Evolutionary conservation across 1,140 invertebrate genomes (phyloP).

Genomic region (Luehdorfia chinensis): DNA sequence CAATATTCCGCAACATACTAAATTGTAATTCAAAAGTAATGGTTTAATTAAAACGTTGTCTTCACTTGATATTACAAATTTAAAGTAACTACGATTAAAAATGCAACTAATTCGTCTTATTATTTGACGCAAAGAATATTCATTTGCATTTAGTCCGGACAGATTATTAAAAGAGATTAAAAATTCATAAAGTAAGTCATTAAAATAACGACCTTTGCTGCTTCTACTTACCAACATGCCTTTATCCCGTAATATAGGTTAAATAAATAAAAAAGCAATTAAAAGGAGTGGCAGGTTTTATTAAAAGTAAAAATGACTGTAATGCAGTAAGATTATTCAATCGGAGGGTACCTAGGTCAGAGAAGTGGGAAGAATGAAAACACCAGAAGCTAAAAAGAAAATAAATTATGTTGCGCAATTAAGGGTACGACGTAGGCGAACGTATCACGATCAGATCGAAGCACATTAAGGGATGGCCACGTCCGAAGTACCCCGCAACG

Average conservation of each 20-base stretch:
- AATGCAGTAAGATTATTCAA: too few relatives aligned
- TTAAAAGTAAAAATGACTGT: neutral
- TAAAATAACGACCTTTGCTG: slow-evolving; percentile 12
- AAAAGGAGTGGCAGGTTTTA: neutral
- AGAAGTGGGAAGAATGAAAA: neutral
- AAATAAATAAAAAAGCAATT: neutral
- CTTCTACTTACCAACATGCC: neutral
- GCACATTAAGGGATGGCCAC: too few relatives aligned
- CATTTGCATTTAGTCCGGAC: slow-evolving; percentile 11
- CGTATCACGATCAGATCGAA: too few relatives aligned
- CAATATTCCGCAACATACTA: too few relatives aligned
- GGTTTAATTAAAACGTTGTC: neutral
- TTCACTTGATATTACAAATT: neutral
- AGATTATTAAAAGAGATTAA: slow-evolving; percentile 12
- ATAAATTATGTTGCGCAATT: neutral
- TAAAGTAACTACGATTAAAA: neutral
- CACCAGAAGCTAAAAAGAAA: neutral
- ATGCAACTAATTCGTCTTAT: slow-evolving; percentile 9
- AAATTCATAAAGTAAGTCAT: slow-evolving; percentile 8
- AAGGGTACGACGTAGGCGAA: too few relatives aligned
- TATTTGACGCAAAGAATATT: neutral
- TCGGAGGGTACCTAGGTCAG: neutral
- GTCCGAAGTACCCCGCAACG: too few relatives aligned
- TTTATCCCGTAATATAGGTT: neutral
- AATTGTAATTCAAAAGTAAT: too few relatives aligned